Base-by-base conservation (phyloP, 2,888 invertebrate genomes). In the Leptogaster cylindrica region DNA sequence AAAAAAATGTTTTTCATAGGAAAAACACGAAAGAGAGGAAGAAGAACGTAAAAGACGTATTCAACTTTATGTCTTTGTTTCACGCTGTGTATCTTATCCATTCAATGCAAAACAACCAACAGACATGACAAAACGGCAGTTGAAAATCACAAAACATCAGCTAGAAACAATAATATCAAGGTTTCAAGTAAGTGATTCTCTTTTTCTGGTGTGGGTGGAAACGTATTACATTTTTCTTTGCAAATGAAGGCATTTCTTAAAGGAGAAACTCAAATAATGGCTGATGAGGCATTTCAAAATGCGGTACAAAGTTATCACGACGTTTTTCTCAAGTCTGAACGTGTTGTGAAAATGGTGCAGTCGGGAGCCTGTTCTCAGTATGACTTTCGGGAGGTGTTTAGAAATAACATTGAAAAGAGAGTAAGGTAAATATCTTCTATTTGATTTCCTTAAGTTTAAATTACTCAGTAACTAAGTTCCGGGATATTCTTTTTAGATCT, bases 51-150 rank as follows among this genome's bases (percentile, higher is more conserved):
- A 97, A 80, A 88, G 91, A 70, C 88, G 95, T 70, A 88, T 99
- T 68, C 99, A 99, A 80, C 84, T 99, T 39, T 99, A 99, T 83
- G 98, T 99, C 72, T 99, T 99, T 81, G 94, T 99, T 72, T 95
- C 97, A 72, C 87, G 98, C 78, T 97, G 97, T 82, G 89, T 97
- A 77, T 95, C 99, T 5, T 98, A 99, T 83, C 98, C 98, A 5
- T 99, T 99, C 84, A 99, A 98, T 83, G 97, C 97, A 8, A 99
- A 99, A 82, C 98, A 98, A 79, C 96, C 97, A 1, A 97, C 96
- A 5, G 99, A 99, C 80, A 95, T 98, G 96, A 95, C 95, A 2
- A 86, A 93, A 76, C 85, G 98, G 71, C 96, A 97, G 79, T 91
- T 93, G 66, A 99, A 99, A 85, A 91, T 99, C 64, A 95, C 93